Conservation (phyloP, 2,888 invertebrate species). For the Caenorhabditis panamensis region DNA sequence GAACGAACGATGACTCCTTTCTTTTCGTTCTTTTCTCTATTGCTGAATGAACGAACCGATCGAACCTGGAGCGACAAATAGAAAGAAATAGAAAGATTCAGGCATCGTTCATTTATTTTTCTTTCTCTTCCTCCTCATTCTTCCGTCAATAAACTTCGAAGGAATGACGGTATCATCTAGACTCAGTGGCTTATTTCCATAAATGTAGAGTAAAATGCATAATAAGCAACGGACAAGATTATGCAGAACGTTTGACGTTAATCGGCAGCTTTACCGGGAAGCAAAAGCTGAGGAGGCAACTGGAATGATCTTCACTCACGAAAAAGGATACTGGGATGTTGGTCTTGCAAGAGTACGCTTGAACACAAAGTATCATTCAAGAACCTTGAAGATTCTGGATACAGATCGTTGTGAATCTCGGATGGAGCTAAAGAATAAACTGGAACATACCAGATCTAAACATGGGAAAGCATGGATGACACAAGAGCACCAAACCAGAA, state of each 20-base stretch:
- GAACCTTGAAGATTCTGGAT: constrained; percentile 28
- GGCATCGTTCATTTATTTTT: neutral
- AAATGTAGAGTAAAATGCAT: constrained; percentile 40
- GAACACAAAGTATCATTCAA: constrained; percentile 18
- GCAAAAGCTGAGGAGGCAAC: constrained; percentile 1
- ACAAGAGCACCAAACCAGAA: constrained; percentile 50
- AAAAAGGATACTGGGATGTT: neutral
- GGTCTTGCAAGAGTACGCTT: constrained; percentile 10
- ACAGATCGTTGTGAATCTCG: neutral
- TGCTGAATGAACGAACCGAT: constrained; percentile 11
- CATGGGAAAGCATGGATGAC: neutral
- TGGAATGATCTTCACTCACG: constrained; percentile 20
- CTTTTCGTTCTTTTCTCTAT: constrained; percentile 12
- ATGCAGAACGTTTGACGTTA: constrained; percentile 53
- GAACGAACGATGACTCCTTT: constrained; percentile 29
- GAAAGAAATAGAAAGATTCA: constrained; percentile 13
- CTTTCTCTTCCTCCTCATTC: neutral
- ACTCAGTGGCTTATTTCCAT: constrained; percentile 20
- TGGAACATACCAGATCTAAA: constrained; percentile 28
- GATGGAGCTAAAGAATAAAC: neutral
- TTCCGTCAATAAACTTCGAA: constrained; percentile 13
- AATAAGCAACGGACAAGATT: constrained; percentile 29
- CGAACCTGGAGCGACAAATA: neutral
- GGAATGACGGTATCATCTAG: constrained; percentile 41
- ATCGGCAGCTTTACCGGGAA: constrained; percentile 10